A percentile compares a stretch with the other conserved stretches of the same genome.
Evolutionary conservation across 2,797 vertebrate genomes (phyloP).

Genomic region (Pipistrellus kuhlii): DNA sequence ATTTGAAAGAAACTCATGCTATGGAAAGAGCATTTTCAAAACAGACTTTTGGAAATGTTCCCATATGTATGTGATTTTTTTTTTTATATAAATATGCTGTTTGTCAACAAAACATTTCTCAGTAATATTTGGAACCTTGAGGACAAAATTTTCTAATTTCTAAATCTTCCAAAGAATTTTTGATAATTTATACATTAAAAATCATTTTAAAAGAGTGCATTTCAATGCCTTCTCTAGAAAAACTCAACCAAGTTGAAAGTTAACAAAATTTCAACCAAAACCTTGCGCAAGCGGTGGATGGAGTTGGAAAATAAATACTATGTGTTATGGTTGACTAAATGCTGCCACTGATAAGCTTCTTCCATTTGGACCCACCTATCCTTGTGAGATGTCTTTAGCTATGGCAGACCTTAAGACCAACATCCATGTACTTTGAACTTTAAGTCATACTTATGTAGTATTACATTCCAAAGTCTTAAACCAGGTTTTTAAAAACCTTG

Average conservation of each 20-base stretch:
- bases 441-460: neutral
- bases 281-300: neutral
- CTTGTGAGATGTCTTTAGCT: neutral
- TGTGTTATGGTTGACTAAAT: neutral
- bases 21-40: constrained; percentile 17
- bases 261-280: neutral
- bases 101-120: constrained; percentile 3
- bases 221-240: constrained; percentile 38
- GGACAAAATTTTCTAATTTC: constrained; percentile 44
- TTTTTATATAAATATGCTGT: neutral
- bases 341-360: neutral
- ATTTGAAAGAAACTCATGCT: constrained; percentile 23
- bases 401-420: neutral
- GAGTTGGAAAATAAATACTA: neutral
- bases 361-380: neutral
- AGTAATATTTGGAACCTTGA: constrained; percentile 11
- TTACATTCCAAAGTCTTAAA: constrained; percentile 2
- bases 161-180: constrained; percentile 50
- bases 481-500: neutral
- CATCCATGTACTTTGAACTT: neutral
- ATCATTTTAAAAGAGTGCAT: neutral
- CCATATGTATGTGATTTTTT: neutral
- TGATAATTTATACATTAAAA: neutral
- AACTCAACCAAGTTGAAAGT: constrained; percentile 41
- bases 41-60: constrained; percentile 25